Base-by-base conservation (phyloP, 2,113 vertebrate species). In the Manacus vitellinus region DNA sequence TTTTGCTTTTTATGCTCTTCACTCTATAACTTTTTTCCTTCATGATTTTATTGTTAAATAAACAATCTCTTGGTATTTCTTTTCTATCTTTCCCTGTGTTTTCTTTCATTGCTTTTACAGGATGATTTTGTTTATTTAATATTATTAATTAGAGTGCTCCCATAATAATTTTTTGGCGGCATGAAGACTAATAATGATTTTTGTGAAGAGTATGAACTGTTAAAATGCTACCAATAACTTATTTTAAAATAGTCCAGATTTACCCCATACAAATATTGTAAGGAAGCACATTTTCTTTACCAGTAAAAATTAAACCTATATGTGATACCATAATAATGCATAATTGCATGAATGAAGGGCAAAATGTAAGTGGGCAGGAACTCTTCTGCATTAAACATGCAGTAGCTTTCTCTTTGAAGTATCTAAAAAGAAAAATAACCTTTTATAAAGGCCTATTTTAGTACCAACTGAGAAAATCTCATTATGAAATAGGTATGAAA, bases 351-450 rank as follows among this genome's bases (percentile, higher is more conserved):
- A 55, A 66, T n/a, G 20, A 46, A 92, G 28, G 15, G 30, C 12
- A 65, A 92, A 94, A 33, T 63, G 2, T 61, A 66, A 73, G 12
- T 35, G 16, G 7, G 6, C 9, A 93, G 75, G 56, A 59, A 59
- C 30, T 74, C 11, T 85, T 77, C 44, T 71, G 11, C 25, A 55
- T 81, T 88, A 66, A 18, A 27, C 12, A 51, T 82, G 8, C 4
- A 72, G n/a, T 8, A 70, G 5, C 8, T 76, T 68, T 75, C 52
- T 67, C 82, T 79, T 39, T 35, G 9, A 91, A 66, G 17, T 58
- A 8, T 56, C 37, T 83, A 39, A 91, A 77, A 83, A 62, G 54
- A 83, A 85, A 72, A 93, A 39, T 75, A 85, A 44, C 21, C 7
- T 66, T 85, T 83, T 74, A 13, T 56, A 83, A 73, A 86, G 3